Conservation (phyloP, 2,113 vertebrate species). For the Calidris pygmaea region DNA sequence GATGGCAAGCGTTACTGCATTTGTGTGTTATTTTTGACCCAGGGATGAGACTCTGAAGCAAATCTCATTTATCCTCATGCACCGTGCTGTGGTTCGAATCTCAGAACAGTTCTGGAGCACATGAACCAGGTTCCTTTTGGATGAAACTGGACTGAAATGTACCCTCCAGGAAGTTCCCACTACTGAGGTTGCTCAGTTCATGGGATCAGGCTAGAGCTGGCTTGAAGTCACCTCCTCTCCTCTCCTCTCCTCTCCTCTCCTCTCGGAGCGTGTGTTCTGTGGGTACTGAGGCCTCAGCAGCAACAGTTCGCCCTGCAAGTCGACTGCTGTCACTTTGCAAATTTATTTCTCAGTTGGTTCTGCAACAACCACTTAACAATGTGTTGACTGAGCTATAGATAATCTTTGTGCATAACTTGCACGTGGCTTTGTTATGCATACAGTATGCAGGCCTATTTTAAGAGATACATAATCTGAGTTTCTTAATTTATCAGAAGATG, state of each 20-base stretch:
- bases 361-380: not conserved
- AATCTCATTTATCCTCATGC: not conserved
- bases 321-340: not conserved
- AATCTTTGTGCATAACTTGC: not conserved
- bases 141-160: not conserved
- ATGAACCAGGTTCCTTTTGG: not conserved
- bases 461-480: not conserved
- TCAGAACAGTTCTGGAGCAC: not conserved
- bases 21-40: slow-evolving; percentile 18
- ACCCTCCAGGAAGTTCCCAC: not conserved
- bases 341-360: not conserved
- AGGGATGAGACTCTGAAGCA: not conserved
- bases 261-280: not conserved
- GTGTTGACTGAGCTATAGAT: not conserved
- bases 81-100: not conserved
- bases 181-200: not conserved
- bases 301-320: not conserved
- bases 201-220: not conserved
- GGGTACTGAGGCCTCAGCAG: not conserved
- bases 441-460: not conserved
- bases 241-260: not conserved
- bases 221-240: not conserved
- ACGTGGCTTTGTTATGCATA: not conserved
- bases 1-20: not conserved
- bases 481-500: not conserved